Percentiles rank a stretch among this genome's conserved stretches.
Evolutionary conservation across 2,888 invertebrate genomes (phyloP).

Genomic region (Platynereis dumerilii): DNA sequence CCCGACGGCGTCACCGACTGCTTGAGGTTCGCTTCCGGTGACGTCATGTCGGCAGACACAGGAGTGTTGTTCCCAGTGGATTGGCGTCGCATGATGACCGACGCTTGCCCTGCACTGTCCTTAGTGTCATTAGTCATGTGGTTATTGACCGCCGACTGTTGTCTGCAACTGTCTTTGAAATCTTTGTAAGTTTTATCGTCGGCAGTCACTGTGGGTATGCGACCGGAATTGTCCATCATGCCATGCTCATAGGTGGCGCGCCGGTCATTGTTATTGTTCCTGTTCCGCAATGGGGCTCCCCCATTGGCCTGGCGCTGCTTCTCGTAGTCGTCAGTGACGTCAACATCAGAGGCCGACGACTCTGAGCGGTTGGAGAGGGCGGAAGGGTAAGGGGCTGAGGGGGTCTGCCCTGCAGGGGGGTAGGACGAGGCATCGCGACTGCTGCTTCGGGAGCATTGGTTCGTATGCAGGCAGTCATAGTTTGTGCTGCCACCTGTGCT

Average conservation of each 20-base stretch:
- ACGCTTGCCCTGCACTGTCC: slow-evolving; percentile 41
- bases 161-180: not conserved
- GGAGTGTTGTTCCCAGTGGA: not conserved
- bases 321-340: slow-evolving; percentile 47
- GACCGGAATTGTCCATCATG: slow-evolving; percentile 12
- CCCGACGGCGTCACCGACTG: slow-evolving; percentile 11
- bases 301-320: slow-evolving; percentile 6
- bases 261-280: not conserved
- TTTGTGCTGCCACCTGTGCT: slow-evolving; percentile 3
- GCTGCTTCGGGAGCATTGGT: slow-evolving; percentile 24
- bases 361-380: slow-evolving; percentile 60
- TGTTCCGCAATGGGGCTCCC: not conserved
- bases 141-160: not conserved
- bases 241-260: slow-evolving; percentile 21
- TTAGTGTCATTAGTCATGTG: not conserved
- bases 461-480: slow-evolving; percentile 22
- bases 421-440: slow-evolving; percentile 40
- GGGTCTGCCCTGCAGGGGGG: slow-evolving; percentile 5
- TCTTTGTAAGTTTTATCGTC: slow-evolving; percentile 23
- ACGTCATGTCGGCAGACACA: slow-evolving; percentile 1
- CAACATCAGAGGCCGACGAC: slow-evolving; percentile 60
- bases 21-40: slow-evolving; percentile 18
- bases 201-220: not conserved
- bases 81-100: slow-evolving; percentile 55
- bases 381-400: slow-evolving; percentile 41